These are phyloP conservation scores for Tenthredo distinguenda DNA, from an alignment of 2,888 invertebrate genomes.

Conservation along the genomic window DNA sequence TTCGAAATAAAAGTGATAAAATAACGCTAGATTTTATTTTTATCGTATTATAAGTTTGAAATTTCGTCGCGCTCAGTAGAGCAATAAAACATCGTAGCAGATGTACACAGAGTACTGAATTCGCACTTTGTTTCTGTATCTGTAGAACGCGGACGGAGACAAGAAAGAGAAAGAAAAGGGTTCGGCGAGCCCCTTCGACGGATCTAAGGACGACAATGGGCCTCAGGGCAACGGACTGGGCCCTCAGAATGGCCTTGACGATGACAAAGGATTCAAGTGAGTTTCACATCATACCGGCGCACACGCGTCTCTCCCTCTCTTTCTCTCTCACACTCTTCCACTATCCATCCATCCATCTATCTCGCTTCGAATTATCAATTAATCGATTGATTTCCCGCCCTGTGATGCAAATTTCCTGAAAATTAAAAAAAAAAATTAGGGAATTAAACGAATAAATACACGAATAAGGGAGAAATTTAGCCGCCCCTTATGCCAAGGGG, in stretches of 20 bases:
- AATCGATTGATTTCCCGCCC: background rate
- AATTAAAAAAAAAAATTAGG: background rate
- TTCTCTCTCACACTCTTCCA: background rate
- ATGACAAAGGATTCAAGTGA: constrained; percentile 95
- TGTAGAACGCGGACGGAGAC: constrained; percentile 73
- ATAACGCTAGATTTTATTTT: background rate
- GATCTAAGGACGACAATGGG: constrained; percentile 80
- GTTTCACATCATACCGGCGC: constrained; percentile 74
- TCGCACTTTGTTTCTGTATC: constrained; percentile 12
- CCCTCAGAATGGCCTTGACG: constrained; percentile 87
- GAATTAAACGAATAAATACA: background rate
- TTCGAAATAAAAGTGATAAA: background rate
- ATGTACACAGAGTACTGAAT: background rate
- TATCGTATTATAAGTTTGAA: background rate
- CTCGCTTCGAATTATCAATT: background rate
- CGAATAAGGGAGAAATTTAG: background rate
- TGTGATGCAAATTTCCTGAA: background rate
- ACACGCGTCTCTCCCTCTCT: background rate
- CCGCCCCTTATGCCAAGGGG: background rate
- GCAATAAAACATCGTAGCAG: background rate
- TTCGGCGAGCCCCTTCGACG: constrained; percentile 81
- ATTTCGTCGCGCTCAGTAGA: background rate
- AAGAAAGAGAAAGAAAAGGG: constrained; percentile 81
- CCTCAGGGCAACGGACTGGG: constrained; percentile 80
- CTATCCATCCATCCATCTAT: background rate